These are phyloP conservation scores for Bibio marci DNA, from an alignment of 2,888 invertebrate species.

Conservation along the genomic window DNA sequence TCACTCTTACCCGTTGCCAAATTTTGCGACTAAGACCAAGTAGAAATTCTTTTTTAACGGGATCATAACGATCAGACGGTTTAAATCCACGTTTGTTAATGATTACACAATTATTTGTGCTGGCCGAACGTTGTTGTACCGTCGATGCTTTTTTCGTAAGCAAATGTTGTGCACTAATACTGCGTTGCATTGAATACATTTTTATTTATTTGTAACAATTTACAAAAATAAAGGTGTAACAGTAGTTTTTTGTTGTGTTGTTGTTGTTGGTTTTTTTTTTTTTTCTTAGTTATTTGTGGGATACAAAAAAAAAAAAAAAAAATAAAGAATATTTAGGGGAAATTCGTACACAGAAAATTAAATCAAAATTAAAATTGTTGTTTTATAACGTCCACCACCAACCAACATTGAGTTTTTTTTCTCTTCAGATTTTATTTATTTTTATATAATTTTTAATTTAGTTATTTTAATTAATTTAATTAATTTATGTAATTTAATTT, in stretches of 20 bases:
- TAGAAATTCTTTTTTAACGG: conserved; percentile 61
- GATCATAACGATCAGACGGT: conserved; percentile 67
- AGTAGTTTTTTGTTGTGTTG: not conserved
- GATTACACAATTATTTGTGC: conserved; percentile 38
- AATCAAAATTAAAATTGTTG: too few species aligned
- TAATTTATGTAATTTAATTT: too few species aligned
- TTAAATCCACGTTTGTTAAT: conserved; percentile 62
- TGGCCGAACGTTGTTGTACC: conserved; percentile 29
- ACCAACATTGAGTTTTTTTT: too few species aligned
- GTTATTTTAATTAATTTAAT: too few species aligned
- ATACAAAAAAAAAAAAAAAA: too few species aligned
- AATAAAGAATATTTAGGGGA: too few species aligned
- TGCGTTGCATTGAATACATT: conserved; percentile 9
- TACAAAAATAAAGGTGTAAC: not conserved
- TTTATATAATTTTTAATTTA: too few species aligned
- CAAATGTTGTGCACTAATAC: conserved; percentile 5
- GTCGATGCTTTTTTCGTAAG: not conserved
- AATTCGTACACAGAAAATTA: too few species aligned
- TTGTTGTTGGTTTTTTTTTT: not conserved
- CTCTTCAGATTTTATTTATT: too few species aligned
- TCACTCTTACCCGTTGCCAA: conserved; percentile 46
- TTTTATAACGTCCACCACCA: too few species aligned
- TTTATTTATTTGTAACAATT: too few species aligned
- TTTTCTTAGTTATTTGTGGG: too few species aligned
- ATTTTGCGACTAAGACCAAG: conserved; percentile 65